Conservation (phyloP, 2,113 vertebrate genomes). For the Neogobius melanostomus region DNA sequence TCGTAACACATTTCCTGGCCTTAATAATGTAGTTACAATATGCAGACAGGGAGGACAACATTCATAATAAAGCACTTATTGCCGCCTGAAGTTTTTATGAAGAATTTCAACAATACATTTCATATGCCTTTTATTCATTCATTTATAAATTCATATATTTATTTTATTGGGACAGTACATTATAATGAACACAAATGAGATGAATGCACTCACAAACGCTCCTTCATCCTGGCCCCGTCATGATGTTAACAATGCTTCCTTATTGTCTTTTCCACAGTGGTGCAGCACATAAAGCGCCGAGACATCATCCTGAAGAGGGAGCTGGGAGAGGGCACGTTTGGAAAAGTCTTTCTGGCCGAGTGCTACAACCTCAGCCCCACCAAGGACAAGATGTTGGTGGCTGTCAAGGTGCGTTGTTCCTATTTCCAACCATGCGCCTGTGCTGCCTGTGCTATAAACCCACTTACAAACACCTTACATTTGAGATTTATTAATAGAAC, state of each 20-base stretch:
- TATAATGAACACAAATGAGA: too few relatives aligned
- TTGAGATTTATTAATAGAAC: slow-evolving; percentile 11
- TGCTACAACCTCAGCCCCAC: slow-evolving; percentile 97
- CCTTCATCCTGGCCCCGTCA: too few relatives aligned
- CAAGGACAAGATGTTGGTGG: slow-evolving; percentile 92
- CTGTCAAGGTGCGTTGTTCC: slow-evolving; percentile 60
- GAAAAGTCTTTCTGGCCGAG: slow-evolving; percentile 98
- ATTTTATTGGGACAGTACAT: too few relatives aligned
- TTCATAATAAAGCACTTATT: too few relatives aligned
- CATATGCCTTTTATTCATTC: too few relatives aligned
- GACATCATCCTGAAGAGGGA: slow-evolving; percentile 98
- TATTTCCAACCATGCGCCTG: neutral
- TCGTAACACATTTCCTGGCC: too few relatives aligned
- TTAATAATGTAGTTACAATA: too few relatives aligned
- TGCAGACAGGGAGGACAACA: neutral
- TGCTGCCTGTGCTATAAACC: slow-evolving; percentile 8
- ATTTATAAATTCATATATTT: too few relatives aligned
- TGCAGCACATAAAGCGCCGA: slow-evolving; percentile 95
- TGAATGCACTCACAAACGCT: too few relatives aligned
- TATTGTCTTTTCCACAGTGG: slow-evolving; percentile 76
- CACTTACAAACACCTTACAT: neutral
- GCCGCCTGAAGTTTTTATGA: too few relatives aligned
- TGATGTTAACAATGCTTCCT: neutral
- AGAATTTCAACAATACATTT: too few relatives aligned
- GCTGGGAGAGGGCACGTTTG: slow-evolving; percentile 97